phyloP scores from a whole-genome alignment of 2,888 invertebrate species.

The Ferdinandea cuprea region DNA sequence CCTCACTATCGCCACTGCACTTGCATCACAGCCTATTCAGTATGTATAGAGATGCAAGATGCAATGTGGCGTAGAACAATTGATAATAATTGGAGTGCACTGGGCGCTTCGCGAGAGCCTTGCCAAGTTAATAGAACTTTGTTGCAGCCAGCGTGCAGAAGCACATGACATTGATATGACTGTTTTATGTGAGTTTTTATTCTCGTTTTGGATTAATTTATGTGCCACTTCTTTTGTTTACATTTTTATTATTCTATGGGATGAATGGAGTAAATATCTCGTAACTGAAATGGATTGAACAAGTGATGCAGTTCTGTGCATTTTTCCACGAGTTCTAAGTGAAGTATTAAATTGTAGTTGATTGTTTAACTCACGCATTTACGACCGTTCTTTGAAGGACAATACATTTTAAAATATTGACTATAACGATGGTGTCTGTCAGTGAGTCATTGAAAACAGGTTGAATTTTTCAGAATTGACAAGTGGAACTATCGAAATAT shows the following conservation, averaged over 20 bases:
- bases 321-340: too few species aligned
- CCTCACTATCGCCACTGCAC: slow-evolving; percentile 19
- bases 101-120: slow-evolving; percentile 2
- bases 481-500: too few species aligned
- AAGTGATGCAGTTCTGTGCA: neutral
- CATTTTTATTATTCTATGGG: neutral
- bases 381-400: too few species aligned
- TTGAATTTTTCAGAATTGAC: too few species aligned
- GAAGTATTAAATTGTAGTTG: too few species aligned
- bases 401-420: too few species aligned
- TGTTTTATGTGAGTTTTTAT: slow-evolving; percentile 15
- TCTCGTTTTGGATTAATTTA: neutral
- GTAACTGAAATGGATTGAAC: neutral
- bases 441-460: too few species aligned
- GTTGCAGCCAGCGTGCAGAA: neutral
- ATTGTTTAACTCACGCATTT: too few species aligned
- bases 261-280: neutral
- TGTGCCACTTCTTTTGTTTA: neutral
- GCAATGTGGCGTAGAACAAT: slow-evolving; percentile 40
- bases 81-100: slow-evolving; percentile 38
- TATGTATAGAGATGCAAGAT: slow-evolving; percentile 16
- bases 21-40: slow-evolving; percentile 19
- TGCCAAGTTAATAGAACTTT: slow-evolving; percentile 16
- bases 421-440: too few species aligned
- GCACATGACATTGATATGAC: slow-evolving; percentile 38